Percentiles rank a stretch among this genome's conserved stretches.
phyloP scores from a whole-genome alignment of 1,140 invertebrate species.

The Whitmania pigra region DNA sequence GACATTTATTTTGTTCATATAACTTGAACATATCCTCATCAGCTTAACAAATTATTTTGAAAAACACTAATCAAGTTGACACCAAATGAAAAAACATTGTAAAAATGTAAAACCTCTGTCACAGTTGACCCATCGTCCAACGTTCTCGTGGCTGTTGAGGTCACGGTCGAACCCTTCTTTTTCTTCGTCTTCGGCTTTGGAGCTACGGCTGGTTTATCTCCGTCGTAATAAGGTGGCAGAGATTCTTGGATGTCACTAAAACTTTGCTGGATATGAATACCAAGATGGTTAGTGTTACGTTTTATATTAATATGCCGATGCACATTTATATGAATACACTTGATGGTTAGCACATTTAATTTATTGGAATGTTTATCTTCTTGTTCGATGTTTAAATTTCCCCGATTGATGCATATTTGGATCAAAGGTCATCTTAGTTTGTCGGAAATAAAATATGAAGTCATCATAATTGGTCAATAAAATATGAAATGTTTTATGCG shows the following conservation, averaged over 20 bases:
- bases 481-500: no score
- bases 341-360: background rate
- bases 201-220: background rate
- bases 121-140: background rate
- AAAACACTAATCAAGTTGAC: no score
- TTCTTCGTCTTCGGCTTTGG: slow-evolving; percentile 12
- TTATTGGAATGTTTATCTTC: background rate
- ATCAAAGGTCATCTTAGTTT: no score
- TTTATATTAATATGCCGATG: background rate
- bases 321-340: no score
- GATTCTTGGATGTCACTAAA: slow-evolving; percentile 7
- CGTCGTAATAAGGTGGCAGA: slow-evolving; percentile 13
- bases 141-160: background rate
- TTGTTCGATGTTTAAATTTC: background rate
- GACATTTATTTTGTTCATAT: no score
- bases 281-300: background rate
- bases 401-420: background rate
- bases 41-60: no score
- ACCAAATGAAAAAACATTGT: no score
- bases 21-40: no score
- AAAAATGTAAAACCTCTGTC: no score
- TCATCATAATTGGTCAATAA: no score
- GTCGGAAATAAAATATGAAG: no score
- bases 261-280: background rate
- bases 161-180: background rate